Evolutionary conservation across 2,113 vertebrate genomes (phyloP), one percentile per base, ranked within the genome.

Genomic region (Nesoenas mayeri): DNA sequence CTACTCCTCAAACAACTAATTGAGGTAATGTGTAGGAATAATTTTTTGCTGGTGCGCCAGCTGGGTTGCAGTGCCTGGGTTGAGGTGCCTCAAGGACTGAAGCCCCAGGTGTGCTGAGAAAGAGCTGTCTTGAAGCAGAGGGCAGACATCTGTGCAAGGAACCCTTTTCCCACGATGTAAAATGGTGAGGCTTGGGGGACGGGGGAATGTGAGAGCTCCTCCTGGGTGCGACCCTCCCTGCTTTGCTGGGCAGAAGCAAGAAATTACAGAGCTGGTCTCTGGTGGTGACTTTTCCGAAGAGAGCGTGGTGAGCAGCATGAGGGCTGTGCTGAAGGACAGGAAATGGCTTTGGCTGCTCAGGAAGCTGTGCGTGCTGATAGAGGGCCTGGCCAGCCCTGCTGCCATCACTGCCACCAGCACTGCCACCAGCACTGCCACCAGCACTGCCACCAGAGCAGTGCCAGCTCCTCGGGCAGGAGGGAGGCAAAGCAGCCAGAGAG

Each of bases 361-460:
- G 93, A 96, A 96, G 83, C 95, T 94, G 96, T 0, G 17, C 0
- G 4, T 34, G 29, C 78, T 79, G 95, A 96, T 96, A 96, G 80
- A 42, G 24, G 44, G 28, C 8, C 66, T 19, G 80, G 36, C 56
- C 67, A 86, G 58, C 20, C 42, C 42, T 1, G 1, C 4, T 0
- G 0, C 20, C 4, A 50, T 15, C 29, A 31, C 53, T 40, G 61
- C 61, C 26, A 18, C 38, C 54, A 79, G 53, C 74, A 79, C 53
- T 8, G 1, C 28, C 16, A 4, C 42, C 44, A 9, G 17, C 5
- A 1, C 17, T 47, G 83, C 26, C 8, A 0, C 47, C 77, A 48
- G 53, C 25, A 26, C 28, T 28, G 61, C 61, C 36, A 16, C 36
- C 53, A 17, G 42, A 82, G 53, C 74, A 79, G 58, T 8, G 1